Evolutionary conservation across 2,888 invertebrate genomes (phyloP).

Genomic region (Drosophila demipolita): DNA sequence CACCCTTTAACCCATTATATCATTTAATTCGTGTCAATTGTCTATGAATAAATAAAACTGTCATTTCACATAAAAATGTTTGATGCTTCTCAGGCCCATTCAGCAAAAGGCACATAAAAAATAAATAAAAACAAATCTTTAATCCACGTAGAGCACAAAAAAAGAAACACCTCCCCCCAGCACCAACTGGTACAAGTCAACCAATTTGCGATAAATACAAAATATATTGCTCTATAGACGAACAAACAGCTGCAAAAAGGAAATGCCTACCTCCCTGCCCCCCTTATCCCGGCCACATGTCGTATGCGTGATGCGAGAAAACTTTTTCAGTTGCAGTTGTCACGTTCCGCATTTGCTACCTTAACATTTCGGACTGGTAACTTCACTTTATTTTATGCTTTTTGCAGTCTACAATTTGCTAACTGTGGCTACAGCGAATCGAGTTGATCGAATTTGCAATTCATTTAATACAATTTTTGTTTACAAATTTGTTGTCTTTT

Average conservation of each 20-base stretch:
- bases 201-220: constrained; percentile 76
- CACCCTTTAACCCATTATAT: not conserved
- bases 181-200: constrained; percentile 47
- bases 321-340: constrained; percentile 62
- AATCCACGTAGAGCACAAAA: not conserved
- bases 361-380: constrained; percentile 51
- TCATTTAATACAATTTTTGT: not conserved
- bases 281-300: constrained; percentile 24
- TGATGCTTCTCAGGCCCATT: constrained; percentile 35
- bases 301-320: constrained; percentile 65
- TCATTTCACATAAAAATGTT: constrained; percentile 46
- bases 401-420: constrained; percentile 22
- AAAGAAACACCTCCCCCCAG: not conserved
- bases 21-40: constrained; percentile 54
- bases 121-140: constrained; percentile 13
- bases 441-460: not conserved
- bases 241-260: constrained; percentile 36
- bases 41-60: constrained; percentile 41
- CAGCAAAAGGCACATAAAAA: constrained; percentile 42
- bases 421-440: not conserved
- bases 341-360: constrained; percentile 69
- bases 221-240: constrained; percentile 72
- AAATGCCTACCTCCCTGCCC: constrained; percentile 3
- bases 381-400: constrained; percentile 22
- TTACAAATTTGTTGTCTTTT: not conserved